phyloP scores from a whole-genome alignment of 2,888 invertebrate genomes.

The Cantharis lateralis region DNA sequence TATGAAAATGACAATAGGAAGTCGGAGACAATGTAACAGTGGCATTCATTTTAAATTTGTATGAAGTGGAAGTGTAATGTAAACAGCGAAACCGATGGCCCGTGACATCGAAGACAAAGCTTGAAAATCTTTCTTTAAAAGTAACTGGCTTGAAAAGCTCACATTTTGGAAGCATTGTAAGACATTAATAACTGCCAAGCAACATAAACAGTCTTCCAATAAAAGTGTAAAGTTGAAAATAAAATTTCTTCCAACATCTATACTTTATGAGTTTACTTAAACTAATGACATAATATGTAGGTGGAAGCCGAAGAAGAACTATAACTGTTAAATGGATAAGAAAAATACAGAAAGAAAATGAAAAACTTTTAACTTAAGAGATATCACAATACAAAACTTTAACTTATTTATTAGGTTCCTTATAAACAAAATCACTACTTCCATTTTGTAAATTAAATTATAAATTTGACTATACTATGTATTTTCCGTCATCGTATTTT shows the following conservation, averaged over 20 bases:
- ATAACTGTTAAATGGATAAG: constrained; percentile 31
- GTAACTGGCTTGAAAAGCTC: constrained; percentile 30
- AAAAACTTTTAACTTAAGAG: constrained; percentile 43
- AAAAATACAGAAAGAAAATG: constrained; percentile 38
- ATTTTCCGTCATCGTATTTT: neutral
- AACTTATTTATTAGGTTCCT: constrained; percentile 39
- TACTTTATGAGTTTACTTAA: constrained; percentile 33
- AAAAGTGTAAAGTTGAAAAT: constrained; percentile 34
- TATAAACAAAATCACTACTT: constrained; percentile 39
- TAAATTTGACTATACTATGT: constrained; percentile 12
- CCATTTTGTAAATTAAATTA: constrained; percentile 27
- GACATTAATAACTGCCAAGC: constrained; percentile 34
- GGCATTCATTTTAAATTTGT: constrained; percentile 33
- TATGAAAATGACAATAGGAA: constrained; percentile 29
- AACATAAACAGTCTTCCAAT: constrained; percentile 35
- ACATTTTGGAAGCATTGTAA: constrained; percentile 32
- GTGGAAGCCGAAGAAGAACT: constrained; percentile 31
- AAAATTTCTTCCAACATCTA: constrained; percentile 28
- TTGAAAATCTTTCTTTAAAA: constrained; percentile 26
- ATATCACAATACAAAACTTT: constrained; percentile 44
- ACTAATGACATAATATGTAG: constrained; percentile 25
- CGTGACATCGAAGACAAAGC: constrained; percentile 35
- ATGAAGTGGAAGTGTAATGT: constrained; percentile 30
- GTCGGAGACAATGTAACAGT: constrained; percentile 30
- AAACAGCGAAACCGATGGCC: constrained; percentile 34